phyloP scores from a whole-genome alignment of 2,113 vertebrate genomes.

The Pterophyllum scalare region DNA sequence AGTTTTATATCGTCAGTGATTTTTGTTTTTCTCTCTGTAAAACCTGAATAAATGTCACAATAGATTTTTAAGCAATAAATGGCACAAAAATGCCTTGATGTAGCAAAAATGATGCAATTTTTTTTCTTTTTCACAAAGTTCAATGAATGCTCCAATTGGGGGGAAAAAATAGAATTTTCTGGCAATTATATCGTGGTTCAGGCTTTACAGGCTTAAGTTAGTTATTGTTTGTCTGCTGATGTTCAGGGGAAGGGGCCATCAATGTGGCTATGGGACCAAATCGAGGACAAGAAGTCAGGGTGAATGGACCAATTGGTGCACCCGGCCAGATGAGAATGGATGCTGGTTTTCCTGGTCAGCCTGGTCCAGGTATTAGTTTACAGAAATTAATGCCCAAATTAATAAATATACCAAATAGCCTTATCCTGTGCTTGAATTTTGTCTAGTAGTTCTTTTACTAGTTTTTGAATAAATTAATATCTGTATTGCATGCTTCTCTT shows the following conservation, averaged over 20 bases:
- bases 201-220: background rate
- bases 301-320: conserved; percentile 92
- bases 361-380: conserved; percentile 85
- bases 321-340: conserved; percentile 90
- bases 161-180: too few relatives aligned
- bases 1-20: too few relatives aligned
- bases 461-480: background rate
- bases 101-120: too few relatives aligned
- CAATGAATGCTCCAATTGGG: too few relatives aligned
- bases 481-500: background rate
- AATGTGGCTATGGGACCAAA: conserved; percentile 91
- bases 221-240: conserved; percentile 3
- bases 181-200: too few relatives aligned
- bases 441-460: background rate
- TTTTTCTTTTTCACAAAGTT: too few relatives aligned
- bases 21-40: too few relatives aligned
- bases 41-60: too few relatives aligned
- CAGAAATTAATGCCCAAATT: background rate
- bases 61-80: too few relatives aligned
- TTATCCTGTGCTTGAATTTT: background rate
- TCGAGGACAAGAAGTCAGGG: conserved; percentile 91
- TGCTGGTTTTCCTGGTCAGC: conserved; percentile 86
- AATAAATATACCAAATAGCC: background rate
- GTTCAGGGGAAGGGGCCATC: conserved; percentile 95
- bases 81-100: too few relatives aligned